Base-by-base conservation (phyloP, 2,113 vertebrate genomes). In the Axis porcinus region DNA sequence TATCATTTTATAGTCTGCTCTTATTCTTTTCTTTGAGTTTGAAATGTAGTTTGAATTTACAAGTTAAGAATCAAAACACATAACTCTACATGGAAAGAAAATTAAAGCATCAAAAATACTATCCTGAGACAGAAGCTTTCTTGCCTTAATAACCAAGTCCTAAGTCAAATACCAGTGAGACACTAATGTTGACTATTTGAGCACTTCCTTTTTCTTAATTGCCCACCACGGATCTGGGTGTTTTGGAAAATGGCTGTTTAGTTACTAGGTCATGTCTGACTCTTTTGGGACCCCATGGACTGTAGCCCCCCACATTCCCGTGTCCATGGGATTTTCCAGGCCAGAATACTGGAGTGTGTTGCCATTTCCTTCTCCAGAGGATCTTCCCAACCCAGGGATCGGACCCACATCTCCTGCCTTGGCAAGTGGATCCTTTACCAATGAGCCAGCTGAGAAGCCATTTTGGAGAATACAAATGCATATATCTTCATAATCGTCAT, bases 151-250 rank as follows among this genome's bases (percentile, higher is more conserved):
- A 78, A 62, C 15, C 30, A 88, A 43, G 27, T 54, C 10, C 54
- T 81, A 67, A 17, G 30, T 43, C n/a, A 81, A 81, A 84, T 81
- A 64, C 2, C 4, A 70, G 11, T 45, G 43, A 60, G 36, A 2
- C 81, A 57, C 13, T 78, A 47, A 27, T 3, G 74, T 17, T 28
- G 19, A 52, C 43, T 43, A 19, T 33, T 25, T 28, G 17, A 62
- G 10, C 47, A 8, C 40, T 86, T 97, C 86, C 70, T 43, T 96
- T 93, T 82, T n/a, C 93, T 58, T 67, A 60, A 97, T 8, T 5
- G 1, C 0, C 21, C 33, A 86, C 1, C 4, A 36, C 2, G 2
- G 2, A 86, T 9, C 9, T 94, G 30, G 7, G 2, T 76, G n/a
- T 21, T 82, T 93, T 25, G 36, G 70, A 43, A 25, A 43, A 43